Evolutionary conservation across 2,888 invertebrate species (phyloP).

Genomic region (Polyommatus iphigenia): DNA sequence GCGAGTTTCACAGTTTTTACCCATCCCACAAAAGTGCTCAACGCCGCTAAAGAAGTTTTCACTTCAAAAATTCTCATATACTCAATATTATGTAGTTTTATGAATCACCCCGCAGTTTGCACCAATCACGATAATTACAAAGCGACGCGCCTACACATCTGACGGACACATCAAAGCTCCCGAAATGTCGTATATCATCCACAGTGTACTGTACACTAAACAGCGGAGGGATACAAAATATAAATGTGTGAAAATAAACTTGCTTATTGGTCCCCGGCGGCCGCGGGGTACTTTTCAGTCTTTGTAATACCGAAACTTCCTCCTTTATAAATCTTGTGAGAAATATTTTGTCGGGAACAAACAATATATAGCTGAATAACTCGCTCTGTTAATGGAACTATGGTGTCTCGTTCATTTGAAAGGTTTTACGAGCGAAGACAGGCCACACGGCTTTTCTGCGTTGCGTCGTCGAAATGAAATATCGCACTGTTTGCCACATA

Average conservation of each 20-base stretch:
- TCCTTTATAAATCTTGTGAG: constrained; percentile 43
- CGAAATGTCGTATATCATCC: constrained; percentile 4
- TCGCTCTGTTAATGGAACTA: constrained; percentile 23
- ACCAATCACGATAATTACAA: constrained; percentile 26
- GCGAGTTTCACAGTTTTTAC: too few species aligned
- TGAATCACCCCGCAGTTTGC: not conserved
- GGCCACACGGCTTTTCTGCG: not conserved
- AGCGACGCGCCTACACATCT: not conserved
- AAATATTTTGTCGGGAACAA: constrained; percentile 43
- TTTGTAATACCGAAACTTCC: constrained; percentile 40
- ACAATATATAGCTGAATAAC: constrained; percentile 36
- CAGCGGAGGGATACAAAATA: constrained; percentile 31
- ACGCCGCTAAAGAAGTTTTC: too few species aligned
- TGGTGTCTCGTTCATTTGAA: constrained; percentile 18
- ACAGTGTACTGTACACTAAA: not conserved
- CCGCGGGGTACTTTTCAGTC: constrained; percentile 41
- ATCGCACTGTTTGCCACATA: not conserved
- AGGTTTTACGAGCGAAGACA: not conserved
- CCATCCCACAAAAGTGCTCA: too few species aligned
- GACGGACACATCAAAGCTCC: not conserved
- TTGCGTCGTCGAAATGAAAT: not conserved
- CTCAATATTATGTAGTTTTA: not conserved
- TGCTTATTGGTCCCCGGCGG: constrained; percentile 55
- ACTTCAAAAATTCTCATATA: too few species aligned
- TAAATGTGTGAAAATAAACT: constrained; percentile 56